Evolutionary conservation across 2,113 vertebrate species (phyloP).

Genomic region (Callochromis pleurospilus): DNA sequence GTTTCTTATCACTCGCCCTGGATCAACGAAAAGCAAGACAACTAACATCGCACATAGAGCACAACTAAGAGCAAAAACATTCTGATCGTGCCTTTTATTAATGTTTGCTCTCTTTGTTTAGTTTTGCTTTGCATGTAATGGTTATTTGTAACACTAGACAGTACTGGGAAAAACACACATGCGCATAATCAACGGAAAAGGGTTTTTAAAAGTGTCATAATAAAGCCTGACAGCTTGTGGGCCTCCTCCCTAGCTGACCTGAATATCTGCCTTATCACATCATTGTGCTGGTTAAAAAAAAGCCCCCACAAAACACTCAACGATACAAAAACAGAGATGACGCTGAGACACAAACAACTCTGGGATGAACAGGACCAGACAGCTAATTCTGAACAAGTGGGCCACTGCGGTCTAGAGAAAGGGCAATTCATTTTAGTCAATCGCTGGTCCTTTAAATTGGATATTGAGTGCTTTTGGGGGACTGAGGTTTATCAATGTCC

Average conservation of each 20-base stretch:
- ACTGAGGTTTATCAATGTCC: conserved; percentile 67
- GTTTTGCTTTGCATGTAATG: neutral
- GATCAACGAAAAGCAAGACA: conserved; percentile 7
- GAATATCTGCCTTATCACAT: conserved; percentile 2
- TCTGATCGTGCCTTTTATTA: neutral
- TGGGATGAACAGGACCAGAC: conserved; percentile 34
- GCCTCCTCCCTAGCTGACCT: neutral
- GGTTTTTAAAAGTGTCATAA: neutral
- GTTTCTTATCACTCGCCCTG: conserved; percentile 95
- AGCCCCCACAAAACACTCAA: neutral
- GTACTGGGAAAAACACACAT: neutral
- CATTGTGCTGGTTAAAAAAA: neutral
- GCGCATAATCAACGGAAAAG: neutral
- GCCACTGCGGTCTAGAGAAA: conserved; percentile 27
- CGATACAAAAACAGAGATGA: neutral
- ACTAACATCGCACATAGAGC: neutral
- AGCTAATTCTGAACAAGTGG: conserved; percentile 43
- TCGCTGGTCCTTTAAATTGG: conserved; percentile 69
- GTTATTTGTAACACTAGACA: neutral
- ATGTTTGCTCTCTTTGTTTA: neutral
- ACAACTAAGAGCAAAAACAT: neutral
- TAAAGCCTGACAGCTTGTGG: neutral
- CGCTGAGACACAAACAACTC: neutral
- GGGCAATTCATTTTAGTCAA: conserved; percentile 64
- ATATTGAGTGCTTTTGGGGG: conserved; percentile 61